A percentile compares a stretch with the other conserved stretches of the same genome.
Evolutionary conservation across 2,888 invertebrate genomes (phyloP).

Genomic region (Syritta pipiens): DNA sequence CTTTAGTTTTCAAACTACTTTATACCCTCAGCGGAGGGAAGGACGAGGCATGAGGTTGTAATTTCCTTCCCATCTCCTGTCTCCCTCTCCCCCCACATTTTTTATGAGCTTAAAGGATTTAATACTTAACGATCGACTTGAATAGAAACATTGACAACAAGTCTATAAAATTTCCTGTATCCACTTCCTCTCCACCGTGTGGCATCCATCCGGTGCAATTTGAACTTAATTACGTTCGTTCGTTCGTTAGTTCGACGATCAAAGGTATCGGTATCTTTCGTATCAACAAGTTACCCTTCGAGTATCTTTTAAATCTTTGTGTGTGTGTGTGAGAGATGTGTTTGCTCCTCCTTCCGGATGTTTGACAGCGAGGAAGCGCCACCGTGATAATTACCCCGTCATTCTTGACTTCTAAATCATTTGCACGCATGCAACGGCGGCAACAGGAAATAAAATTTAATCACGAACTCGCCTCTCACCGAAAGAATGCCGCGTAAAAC

Average conservation of each 20-base stretch:
- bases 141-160: background rate
- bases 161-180: background rate
- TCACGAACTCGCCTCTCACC: slow-evolving; percentile 27
- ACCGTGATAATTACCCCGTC: slow-evolving; percentile 26
- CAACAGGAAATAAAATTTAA: slow-evolving; percentile 50
- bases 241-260: slow-evolving; percentile 44
- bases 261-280: slow-evolving; percentile 16
- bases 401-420: slow-evolving; percentile 14
- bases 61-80: background rate
- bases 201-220: slow-evolving; percentile 55
- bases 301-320: too few relatives aligned
- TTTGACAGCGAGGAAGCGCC: background rate
- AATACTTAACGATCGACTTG: background rate
- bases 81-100: background rate
- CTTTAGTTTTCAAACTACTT: background rate
- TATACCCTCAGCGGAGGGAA: background rate
- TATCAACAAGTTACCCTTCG: background rate
- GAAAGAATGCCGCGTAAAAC: background rate
- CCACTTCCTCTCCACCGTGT: background rate
- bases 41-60: too few relatives aligned
- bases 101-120: slow-evolving; percentile 13
- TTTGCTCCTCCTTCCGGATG: background rate
- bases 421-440: slow-evolving; percentile 42
- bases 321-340: too few relatives aligned
- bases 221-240: slow-evolving; percentile 56